Percentiles rank a stretch among this genome's conserved stretches.
Evolutionary conservation across 2,888 invertebrate species (phyloP).

Genomic region (Melolontha melolontha): DNA sequence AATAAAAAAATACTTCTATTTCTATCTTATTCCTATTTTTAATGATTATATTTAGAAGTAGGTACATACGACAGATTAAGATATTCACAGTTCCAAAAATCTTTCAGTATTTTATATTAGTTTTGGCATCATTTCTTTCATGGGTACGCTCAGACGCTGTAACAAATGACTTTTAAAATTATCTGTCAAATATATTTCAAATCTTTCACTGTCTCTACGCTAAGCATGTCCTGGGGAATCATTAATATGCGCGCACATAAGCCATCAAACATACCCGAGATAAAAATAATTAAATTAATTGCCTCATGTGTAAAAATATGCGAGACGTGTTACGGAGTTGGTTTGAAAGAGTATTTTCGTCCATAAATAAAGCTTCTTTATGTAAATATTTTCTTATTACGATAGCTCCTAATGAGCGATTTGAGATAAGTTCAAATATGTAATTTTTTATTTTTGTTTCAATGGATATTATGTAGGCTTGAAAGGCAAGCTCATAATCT

Average conservation of each 20-base stretch:
- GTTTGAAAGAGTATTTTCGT: slow-evolving; percentile 38
- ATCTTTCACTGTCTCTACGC: slow-evolving; percentile 40
- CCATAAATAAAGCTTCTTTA: slow-evolving; percentile 34
- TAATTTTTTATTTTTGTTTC: slow-evolving; percentile 10
- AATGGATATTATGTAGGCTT: background rate
- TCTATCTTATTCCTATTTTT: too few relatives aligned
- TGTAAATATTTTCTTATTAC: slow-evolving; percentile 42
- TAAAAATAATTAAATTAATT: slow-evolving; percentile 46
- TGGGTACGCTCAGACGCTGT: slow-evolving; percentile 5
- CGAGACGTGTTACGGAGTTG: slow-evolving; percentile 27
- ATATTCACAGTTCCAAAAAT: too few relatives aligned
- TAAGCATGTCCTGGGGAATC: slow-evolving; percentile 38
- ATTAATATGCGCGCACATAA: slow-evolving; percentile 42
- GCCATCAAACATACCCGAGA: slow-evolving; percentile 40
- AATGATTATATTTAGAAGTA: background rate
- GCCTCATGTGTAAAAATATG: slow-evolving; percentile 45
- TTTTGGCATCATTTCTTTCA: slow-evolving; percentile 14
- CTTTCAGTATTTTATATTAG: background rate
- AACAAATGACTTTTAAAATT: slow-evolving; percentile 44
- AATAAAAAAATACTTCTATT: too few relatives aligned
- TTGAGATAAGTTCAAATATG: slow-evolving; percentile 25
- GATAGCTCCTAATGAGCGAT: slow-evolving; percentile 37
- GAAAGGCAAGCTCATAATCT: background rate
- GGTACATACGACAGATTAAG: background rate
- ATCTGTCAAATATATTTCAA: slow-evolving; percentile 44